These are phyloP conservation scores for Myiotriccus ornatus DNA, from an alignment of 2,797 vertebrate genomes.

Conservation along the genomic window DNA sequence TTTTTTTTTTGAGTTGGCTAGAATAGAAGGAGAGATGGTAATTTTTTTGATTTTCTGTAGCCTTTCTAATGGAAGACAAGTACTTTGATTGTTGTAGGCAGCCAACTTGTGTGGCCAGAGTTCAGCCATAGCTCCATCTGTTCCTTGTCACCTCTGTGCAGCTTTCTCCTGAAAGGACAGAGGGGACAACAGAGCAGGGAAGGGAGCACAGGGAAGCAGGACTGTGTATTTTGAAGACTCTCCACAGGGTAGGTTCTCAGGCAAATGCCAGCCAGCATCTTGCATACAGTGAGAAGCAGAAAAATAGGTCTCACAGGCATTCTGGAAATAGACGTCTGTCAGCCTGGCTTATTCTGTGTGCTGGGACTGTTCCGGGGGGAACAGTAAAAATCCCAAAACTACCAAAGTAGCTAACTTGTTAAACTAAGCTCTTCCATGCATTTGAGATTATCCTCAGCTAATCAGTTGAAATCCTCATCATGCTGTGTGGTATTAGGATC, in stretches of 20 bases:
- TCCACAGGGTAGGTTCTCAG: not conserved
- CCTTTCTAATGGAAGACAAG: not conserved
- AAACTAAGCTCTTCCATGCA: slow-evolving; percentile 46
- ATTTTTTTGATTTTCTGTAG: not conserved
- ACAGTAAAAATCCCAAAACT: not conserved
- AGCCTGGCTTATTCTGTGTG: not conserved
- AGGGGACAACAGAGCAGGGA: not conserved
- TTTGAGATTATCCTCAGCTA: slow-evolving; percentile 53
- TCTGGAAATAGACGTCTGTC: not conserved
- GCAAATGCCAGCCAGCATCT: not conserved
- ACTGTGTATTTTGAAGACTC: not conserved
- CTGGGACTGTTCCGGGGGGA: not conserved
- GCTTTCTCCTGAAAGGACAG: not conserved
- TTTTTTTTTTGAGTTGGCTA: not conserved
- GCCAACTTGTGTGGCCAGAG: not conserved
- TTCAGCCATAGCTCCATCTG: not conserved
- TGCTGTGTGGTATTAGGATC: slow-evolving; percentile 17
- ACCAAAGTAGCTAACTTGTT: slow-evolving; percentile 10
- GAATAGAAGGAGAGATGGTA: not conserved
- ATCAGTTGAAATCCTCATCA: slow-evolving; percentile 31
- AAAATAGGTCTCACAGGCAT: not conserved
- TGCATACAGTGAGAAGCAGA: not conserved
- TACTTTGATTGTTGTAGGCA: not conserved
- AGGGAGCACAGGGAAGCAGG: not conserved
- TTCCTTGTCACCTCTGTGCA: not conserved